Conservation (phyloP, 64 coral and sea anemone species). For the Astreopora myriophthalma region DNA sequence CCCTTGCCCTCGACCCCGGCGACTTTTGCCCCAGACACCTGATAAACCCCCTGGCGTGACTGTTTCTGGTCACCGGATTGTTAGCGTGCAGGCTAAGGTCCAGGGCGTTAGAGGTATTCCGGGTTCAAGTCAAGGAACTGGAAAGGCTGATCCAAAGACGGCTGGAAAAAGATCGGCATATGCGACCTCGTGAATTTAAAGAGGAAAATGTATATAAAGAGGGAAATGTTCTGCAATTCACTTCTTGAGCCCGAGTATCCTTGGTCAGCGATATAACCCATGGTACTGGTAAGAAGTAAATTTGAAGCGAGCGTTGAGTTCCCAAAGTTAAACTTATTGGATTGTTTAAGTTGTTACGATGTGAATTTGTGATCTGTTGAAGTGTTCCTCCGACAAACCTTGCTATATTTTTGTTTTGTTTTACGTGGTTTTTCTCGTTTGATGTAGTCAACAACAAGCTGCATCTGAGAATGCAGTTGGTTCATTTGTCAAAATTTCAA, state of each 20-base stretch:
- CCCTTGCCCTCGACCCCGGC: constrained; percentile 8
- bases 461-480: too few species aligned
- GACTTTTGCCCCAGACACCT: constrained; percentile 59
- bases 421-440: too few species aligned
- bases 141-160: not conserved
- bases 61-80: not conserved
- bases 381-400: too few species aligned
- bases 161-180: not conserved
- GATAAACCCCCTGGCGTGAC: not conserved
- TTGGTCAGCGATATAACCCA: not conserved
- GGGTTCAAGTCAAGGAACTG: not conserved
- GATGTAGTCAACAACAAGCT: too few species aligned
- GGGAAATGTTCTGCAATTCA: too few species aligned
- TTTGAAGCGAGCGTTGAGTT: not conserved
- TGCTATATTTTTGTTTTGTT: too few species aligned
- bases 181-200: constrained; percentile 8
- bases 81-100: not conserved
- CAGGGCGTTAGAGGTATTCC: not conserved
- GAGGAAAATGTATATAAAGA: too few species aligned
- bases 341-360: not conserved
- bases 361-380: not conserved
- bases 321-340: not conserved
- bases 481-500: too few species aligned
- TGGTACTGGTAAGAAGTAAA: not conserved
- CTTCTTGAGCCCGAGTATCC: not conserved